Base-by-base conservation (phyloP, 2,113 vertebrate species). In the Erinaceus europaeus region DNA sequence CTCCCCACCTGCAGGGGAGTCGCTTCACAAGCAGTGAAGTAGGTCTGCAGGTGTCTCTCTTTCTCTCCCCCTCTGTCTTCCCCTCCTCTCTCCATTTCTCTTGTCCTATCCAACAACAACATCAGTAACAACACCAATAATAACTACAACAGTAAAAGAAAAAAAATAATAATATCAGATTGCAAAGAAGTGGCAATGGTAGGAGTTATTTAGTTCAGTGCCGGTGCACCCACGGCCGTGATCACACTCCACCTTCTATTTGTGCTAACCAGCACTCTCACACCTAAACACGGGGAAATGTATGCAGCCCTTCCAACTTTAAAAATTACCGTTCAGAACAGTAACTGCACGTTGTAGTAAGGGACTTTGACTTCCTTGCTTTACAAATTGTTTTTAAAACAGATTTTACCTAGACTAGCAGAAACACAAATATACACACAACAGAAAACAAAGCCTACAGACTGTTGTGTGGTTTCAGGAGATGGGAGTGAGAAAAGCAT, bases 381-480 rank as follows among this genome's bases (percentile, higher is more conserved):
- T 71, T 88, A 27, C 34, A 85, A 29, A 84, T 21, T 78, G 34
- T 36, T 90, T 62, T 89, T 46, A 57, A 62, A n/a, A 61, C 11
- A 6, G 34, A 69, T 67, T 95, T 88, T 68, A 85, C 32, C n/a
- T 79, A 80, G 83, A 83, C 77, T 69, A 90, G 91, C 7, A 73
- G 38, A 84, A 72, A 91, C 80, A 67, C 71, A 88, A 78, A 75
- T 17, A 42, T n/a, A n/a, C n/a, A n/a, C n/a, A n/a, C n/a, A n/a
- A n/a, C n/a, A n/a, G n/a, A n/a, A n/a, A n/a, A n/a, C n/a, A n/a
- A n/a, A n/a, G n/a, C n/a, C n/a, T n/a, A n/a, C n/a, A n/a, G n/a
- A n/a, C n/a, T n/a, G n/a, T n/a, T n/a, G n/a, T n/a, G n/a, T n/a
- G n/a, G n/a, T n/a, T n/a, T n/a, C n/a, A n/a, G n/a, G n/a, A n/a